Percentiles rank a stretch among this genome's conserved stretches.
Evolutionary conservation across 2,888 invertebrate genomes (phyloP).

Genomic region (Melitaea athalia): DNA sequence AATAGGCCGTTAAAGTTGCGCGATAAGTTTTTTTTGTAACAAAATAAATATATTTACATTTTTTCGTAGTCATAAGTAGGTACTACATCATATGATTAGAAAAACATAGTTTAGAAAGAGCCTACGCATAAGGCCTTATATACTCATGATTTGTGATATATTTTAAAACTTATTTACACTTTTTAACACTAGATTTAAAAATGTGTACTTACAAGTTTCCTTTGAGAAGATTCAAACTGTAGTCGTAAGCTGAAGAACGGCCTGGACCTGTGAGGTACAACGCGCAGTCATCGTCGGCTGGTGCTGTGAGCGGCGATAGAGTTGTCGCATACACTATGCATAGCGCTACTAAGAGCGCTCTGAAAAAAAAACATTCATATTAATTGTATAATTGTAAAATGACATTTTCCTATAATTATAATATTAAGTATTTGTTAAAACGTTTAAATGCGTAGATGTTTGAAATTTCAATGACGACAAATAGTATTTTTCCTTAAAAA

Average conservation of each 20-base stretch:
- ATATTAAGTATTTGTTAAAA: neutral
- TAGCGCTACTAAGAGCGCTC: constrained; percentile 69
- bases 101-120: too few relatives aligned
- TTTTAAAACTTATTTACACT: neutral
- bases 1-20: too few relatives aligned
- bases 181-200: neutral
- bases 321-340: constrained; percentile 55
- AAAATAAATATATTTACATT: too few relatives aligned
- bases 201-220: constrained; percentile 88
- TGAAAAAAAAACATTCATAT: constrained; percentile 46
- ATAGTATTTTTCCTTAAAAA: too few relatives aligned
- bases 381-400: neutral
- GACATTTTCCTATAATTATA: too few relatives aligned
- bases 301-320: constrained; percentile 58
- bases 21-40: too few relatives aligned
- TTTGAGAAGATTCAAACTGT: constrained; percentile 91
- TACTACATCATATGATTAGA: too few relatives aligned
- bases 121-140: too few relatives aligned
- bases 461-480: too few relatives aligned
- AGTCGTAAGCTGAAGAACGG: constrained; percentile 91
- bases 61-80: too few relatives aligned
- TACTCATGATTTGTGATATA: too few relatives aligned
- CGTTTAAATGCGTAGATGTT: too few relatives aligned
- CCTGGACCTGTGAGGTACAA: constrained; percentile 89
- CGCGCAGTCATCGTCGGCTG: constrained; percentile 86